A percentile compares a stretch with the other conserved stretches of the same genome.
phyloP scores from a whole-genome alignment of 2,888 invertebrate species.

The Microctonus hyperodae region DNA sequence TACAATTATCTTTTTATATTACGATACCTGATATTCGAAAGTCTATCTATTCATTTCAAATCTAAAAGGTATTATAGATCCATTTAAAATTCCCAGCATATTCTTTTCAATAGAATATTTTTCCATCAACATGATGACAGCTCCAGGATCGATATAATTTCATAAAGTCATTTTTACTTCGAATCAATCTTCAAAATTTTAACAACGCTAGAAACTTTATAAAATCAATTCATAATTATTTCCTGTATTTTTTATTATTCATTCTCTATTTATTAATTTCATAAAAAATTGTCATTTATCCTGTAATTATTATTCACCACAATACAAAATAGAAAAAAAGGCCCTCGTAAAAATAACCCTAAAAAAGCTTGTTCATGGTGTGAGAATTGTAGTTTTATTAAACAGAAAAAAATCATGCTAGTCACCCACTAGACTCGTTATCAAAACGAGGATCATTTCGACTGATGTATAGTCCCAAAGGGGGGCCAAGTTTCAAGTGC shows the following conservation, averaged over 20 bases:
- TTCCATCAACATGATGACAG: constrained; percentile 36
- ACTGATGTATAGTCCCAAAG: not conserved
- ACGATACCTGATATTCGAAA: constrained; percentile 4
- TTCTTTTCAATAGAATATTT: constrained; percentile 28
- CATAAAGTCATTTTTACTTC: constrained; percentile 15
- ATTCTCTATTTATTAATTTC: not conserved
- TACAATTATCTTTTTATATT: too few relatives aligned
- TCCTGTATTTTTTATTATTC: not conserved
- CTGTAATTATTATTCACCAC: not conserved
- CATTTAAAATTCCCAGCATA: not conserved
- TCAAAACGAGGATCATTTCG: constrained; percentile 23
- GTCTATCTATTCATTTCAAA: not conserved
- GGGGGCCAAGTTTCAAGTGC: constrained; percentile 26
- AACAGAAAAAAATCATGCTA: not conserved
- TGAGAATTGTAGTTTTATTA: not conserved
- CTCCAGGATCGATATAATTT: constrained; percentile 38
- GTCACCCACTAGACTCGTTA: constrained; percentile 27
- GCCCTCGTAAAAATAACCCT: not conserved
- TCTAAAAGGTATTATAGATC: not conserved
- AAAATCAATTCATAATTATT: constrained; percentile 1
- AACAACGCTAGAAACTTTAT: constrained; percentile 19
- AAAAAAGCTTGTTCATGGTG: not conserved
- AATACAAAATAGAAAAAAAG: not conserved
- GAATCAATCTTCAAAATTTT: constrained; percentile 21
- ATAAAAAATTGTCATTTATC: not conserved